Evolutionary conservation across 2,113 vertebrate genomes (phyloP), one percentile per base, ranked within the genome.

Genomic region (Alces alces): DNA sequence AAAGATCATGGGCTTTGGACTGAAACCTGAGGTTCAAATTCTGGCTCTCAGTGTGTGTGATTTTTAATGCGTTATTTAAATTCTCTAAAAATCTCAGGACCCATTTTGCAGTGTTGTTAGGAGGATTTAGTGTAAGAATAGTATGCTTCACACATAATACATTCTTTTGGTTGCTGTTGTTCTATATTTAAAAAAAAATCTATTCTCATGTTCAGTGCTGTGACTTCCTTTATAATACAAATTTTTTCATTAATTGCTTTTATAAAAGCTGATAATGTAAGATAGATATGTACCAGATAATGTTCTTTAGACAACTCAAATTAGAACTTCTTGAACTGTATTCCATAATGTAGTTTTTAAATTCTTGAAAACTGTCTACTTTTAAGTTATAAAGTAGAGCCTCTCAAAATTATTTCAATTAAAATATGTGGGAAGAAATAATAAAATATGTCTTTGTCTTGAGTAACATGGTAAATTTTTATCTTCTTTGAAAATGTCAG

Each of bases 61-160:
- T 90, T 54, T 86, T 95, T 86, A 93, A 66, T 78, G 39, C 54
- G 57, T 86, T 94, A 86, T 93, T 93, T 96, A 78, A 78, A 36
- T 95, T 91, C 64, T 87, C 73, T 90, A 30, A 94, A 97, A 47
- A 27, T 66, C n/a, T 64, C 57, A 57, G 82, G 57, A 90, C n/a
- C 30, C 57, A 57, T 91, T 88, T 66, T 85, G 28, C 14, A 92
- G 1, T 64, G 23, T 83, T 64, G 36, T 93, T 96, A 83, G 61
- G 55, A 50, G 30, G 47, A 86, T 89, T 66, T 73, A 95, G 60
- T 80, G 0, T 80, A 90, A 95, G 52, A 47, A 30, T 73, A 16
- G 21, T 92, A 36, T 82, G n/a, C 7, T 66, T 84, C 43, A 57
- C 43, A 89, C 27, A 50, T 28, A 95, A 58, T 86, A 45, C 0